Conservation (phyloP, 2,888 invertebrate genomes). For the Geotrupes spiniger region DNA sequence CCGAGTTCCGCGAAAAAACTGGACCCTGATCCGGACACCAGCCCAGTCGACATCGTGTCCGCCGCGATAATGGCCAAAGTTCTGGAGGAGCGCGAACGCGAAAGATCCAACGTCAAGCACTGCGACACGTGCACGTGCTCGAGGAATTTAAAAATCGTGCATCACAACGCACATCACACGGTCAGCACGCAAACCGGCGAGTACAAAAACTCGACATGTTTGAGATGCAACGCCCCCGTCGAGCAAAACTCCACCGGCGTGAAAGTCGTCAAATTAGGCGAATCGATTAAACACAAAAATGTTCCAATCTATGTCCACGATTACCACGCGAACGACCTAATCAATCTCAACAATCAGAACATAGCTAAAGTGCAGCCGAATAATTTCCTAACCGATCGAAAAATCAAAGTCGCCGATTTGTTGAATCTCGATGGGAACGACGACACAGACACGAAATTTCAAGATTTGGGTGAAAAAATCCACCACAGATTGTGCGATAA, state of each 20-base stretch:
- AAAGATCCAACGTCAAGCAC: constrained; percentile 72
- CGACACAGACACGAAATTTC: neutral
- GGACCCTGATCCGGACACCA: constrained; percentile 59
- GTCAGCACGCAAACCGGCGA: constrained; percentile 66
- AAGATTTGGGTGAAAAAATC: neutral
- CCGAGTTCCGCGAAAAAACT: constrained; percentile 42
- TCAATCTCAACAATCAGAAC: constrained; percentile 16
- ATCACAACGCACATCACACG: constrained; percentile 58
- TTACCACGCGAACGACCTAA: constrained; percentile 2
- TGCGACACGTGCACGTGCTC: constrained; percentile 80
- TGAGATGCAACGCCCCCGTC: constrained; percentile 57
- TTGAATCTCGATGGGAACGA: too few relatives aligned
- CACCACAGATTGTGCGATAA: constrained; percentile 35
- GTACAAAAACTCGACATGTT: constrained; percentile 55
- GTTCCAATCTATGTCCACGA: constrained; percentile 33
- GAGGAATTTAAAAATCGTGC: constrained; percentile 52
- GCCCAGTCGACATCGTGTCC: constrained; percentile 72
- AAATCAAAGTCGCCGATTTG: neutral
- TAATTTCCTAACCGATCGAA: constrained; percentile 39
- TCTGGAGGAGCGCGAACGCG: constrained; percentile 81
- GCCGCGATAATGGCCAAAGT: constrained; percentile 91
- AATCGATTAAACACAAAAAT: constrained; percentile 28
- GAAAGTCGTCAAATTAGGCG: constrained; percentile 33
- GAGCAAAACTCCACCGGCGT: constrained; percentile 26
- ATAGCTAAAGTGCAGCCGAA: constrained; percentile 45